phyloP scores from a whole-genome alignment of 2,797 vertebrate species.

The Coccyzus lansbergi region DNA sequence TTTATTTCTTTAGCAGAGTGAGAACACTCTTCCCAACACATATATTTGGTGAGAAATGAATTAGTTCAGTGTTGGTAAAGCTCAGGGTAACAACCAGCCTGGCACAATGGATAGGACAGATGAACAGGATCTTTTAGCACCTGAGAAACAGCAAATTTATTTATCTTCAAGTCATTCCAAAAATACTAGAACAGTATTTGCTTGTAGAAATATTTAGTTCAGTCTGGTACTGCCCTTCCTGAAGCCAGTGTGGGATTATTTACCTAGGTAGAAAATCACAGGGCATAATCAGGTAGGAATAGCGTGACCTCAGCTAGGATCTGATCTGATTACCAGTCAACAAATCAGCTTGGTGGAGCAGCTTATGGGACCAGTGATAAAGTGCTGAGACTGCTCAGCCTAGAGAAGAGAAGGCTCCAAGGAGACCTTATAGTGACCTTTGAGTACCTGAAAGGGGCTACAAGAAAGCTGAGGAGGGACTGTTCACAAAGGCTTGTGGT shows the following conservation, averaged over 20 bases:
- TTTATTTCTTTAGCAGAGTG: neutral
- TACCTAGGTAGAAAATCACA: neutral
- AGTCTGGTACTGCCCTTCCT: neutral
- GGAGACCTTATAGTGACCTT: no score
- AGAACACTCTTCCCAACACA: neutral
- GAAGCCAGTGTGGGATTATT: neutral
- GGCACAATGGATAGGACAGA: neutral
- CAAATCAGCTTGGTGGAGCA: neutral
- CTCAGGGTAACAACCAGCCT: neutral
- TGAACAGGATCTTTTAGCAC: accelerated
- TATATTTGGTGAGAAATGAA: neutral
- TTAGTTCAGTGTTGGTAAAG: neutral
- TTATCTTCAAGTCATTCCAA: neutral
- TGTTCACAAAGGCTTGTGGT: no score
- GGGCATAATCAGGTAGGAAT: neutral
- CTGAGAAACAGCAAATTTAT: neutral
- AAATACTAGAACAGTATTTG: neutral
- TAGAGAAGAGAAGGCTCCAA: no score
- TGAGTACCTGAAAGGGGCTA: no score
- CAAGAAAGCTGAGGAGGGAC: no score
- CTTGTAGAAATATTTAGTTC: neutral
- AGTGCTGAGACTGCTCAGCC: neutral
- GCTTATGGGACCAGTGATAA: accelerated
- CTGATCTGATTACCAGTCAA: neutral
- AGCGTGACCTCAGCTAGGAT: neutral